Evolutionary conservation across 2,113 vertebrate species (phyloP).

Genomic region (Gnathonemus echidnorhynchus): DNA sequence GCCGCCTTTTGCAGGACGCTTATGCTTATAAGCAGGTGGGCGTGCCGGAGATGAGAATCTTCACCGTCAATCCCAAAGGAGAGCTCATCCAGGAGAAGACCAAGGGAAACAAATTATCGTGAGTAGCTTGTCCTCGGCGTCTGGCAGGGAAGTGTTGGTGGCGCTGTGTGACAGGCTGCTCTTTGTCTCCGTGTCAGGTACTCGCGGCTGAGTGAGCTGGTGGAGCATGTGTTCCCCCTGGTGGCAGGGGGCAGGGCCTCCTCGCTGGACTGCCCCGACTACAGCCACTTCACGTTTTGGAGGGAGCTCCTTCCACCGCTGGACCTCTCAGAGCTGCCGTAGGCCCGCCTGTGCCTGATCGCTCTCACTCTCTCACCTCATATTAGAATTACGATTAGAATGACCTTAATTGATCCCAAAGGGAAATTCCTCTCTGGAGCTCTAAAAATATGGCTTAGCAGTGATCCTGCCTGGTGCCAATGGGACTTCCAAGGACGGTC

Average conservation of each 20-base stretch:
- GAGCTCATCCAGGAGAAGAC: constrained; percentile 79
- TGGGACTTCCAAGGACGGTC: not conserved
- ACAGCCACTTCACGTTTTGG: constrained; percentile 73
- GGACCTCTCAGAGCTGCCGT: constrained; percentile 46
- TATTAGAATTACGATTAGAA: not conserved
- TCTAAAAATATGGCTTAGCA: not conserved
- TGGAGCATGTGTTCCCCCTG: constrained; percentile 83
- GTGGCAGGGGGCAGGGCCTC: constrained; percentile 35
- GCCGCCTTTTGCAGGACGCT: constrained; percentile 52
- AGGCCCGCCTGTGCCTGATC: not conserved
- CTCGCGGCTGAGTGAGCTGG: constrained; percentile 68
- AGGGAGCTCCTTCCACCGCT: constrained; percentile 58
- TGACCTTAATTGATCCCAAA: not conserved
- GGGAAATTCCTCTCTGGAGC: not conserved
- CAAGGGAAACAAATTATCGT: constrained; percentile 84
- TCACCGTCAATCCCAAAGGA: constrained; percentile 86
- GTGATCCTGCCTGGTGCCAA: not conserved
- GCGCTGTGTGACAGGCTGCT: not conserved
- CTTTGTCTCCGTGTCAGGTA: constrained; percentile 59
- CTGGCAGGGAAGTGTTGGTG: not conserved
- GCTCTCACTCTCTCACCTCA: not conserved
- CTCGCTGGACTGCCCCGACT: constrained; percentile 68
- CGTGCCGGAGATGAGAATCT: constrained; percentile 71
- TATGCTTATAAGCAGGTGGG: constrained; percentile 80
- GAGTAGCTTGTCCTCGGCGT: constrained; percentile 30